Evolutionary conservation across 2,797 vertebrate species (phyloP).

Genomic region (Neopelma chrysocephalum): DNA sequence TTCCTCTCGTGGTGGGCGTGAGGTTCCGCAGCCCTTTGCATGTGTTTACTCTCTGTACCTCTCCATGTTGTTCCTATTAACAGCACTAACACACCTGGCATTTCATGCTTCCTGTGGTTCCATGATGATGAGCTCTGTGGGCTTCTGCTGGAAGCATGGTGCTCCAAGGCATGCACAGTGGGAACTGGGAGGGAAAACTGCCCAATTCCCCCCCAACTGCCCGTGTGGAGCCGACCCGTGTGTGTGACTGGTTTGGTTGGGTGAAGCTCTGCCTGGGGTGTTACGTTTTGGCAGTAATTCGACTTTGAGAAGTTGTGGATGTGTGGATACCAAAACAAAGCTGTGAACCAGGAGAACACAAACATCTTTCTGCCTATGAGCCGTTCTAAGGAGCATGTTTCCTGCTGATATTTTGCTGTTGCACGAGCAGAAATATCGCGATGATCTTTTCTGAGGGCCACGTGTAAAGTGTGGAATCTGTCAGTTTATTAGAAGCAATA

Average conservation of each 20-base stretch:
- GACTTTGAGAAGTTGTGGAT: neutral
- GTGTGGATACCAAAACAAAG: neutral
- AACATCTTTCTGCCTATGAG: neutral
- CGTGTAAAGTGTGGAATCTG: neutral
- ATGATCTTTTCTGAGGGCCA: neutral
- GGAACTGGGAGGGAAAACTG: neutral
- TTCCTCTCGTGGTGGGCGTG: neutral
- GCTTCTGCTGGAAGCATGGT: slow-evolving; percentile 19
- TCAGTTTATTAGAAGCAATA: neutral
- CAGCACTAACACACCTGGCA: neutral
- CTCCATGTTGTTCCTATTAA: neutral
- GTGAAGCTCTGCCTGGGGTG: neutral
- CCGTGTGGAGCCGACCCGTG: neutral
- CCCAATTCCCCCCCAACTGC: rapidly evolving
- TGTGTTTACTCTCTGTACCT: neutral
- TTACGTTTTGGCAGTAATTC: neutral
- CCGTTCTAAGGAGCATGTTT: neutral
- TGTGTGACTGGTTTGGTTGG: neutral
- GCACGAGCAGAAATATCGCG: slow-evolving; percentile 63
- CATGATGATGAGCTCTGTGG: neutral
- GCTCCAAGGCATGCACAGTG: neutral
- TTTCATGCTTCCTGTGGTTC: neutral
- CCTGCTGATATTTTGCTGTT: slow-evolving; percentile 45
- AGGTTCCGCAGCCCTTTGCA: neutral
- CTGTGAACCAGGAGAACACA: neutral